Conservation (phyloP, 1,140 invertebrate species). For the Hydropsyche tenuis region DNA sequence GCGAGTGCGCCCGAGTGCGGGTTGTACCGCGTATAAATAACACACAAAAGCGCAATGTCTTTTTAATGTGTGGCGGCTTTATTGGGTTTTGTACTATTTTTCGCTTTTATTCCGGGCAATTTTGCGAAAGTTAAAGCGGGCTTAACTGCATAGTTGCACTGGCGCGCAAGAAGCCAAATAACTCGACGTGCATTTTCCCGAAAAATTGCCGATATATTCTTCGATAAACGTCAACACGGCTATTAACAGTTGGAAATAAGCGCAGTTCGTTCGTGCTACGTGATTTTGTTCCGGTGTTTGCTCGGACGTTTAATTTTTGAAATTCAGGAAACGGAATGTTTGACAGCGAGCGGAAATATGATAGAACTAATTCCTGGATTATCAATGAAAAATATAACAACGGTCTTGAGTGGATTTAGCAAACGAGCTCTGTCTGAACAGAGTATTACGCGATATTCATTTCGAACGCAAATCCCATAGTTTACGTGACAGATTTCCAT, state of each 20-base stretch:
- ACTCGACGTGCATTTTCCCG: slow-evolving; percentile 30
- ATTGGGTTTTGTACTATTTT: slow-evolving; percentile 24
- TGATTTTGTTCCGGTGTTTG: too few species aligned
- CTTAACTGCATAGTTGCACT: slow-evolving; percentile 19
- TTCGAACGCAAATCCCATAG: slow-evolving; percentile 12
- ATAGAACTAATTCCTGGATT: neutral
- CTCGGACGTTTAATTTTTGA: too few species aligned
- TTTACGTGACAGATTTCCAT: slow-evolving; percentile 18
- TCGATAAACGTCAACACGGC: slow-evolving; percentile 10
- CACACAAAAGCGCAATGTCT: neutral
- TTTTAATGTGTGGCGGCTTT: slow-evolving; percentile 25
- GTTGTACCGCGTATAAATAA: slow-evolving; percentile 23
- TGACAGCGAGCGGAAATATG: neutral
- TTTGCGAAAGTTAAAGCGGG: slow-evolving; percentile 31
- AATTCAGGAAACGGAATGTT: too few species aligned
- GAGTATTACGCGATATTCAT: neutral
- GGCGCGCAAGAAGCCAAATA: slow-evolving; percentile 22
- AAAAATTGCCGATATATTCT: slow-evolving; percentile 29
- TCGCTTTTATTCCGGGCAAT: slow-evolving; percentile 32
- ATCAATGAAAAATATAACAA: neutral
- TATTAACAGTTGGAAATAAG: too few species aligned
- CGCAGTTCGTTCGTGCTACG: too few species aligned
- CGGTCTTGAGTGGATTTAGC: neutral
- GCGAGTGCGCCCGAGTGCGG: neutral
- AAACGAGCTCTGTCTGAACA: neutral